Evolutionary conservation across 1,140 invertebrate species (phyloP).

Genomic region (Aphidius gifuensis): DNA sequence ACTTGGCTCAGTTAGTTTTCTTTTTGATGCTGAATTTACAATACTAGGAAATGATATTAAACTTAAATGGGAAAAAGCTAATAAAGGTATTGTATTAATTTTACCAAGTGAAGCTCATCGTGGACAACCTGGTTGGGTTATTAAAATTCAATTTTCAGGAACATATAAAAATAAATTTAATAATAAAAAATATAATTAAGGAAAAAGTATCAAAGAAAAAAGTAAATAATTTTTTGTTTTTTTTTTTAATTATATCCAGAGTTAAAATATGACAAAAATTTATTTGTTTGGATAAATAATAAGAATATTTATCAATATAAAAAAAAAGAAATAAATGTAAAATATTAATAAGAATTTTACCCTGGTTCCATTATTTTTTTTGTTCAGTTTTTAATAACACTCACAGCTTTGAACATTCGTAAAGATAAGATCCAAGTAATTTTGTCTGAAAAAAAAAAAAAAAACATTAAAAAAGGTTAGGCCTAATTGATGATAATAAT

Average conservation of each 20-base stretch:
- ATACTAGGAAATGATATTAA: conserved; percentile 26
- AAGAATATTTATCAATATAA: conserved; percentile 7
- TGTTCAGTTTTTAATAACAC: no score
- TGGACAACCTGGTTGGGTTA: conserved; percentile 48
- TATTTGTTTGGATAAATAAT: background rate
- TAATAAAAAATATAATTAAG: conserved; percentile 1
- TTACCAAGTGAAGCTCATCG: conserved; percentile 37
- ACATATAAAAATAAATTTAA: conserved; percentile 13
- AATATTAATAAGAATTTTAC: conserved; percentile 10
- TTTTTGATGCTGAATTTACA: conserved; percentile 22
- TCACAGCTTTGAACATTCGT: conserved; percentile 68
- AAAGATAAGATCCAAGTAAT: conserved; percentile 79
- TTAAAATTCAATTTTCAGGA: conserved; percentile 31
- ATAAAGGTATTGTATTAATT: conserved; percentile 21
- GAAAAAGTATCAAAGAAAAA: no score
- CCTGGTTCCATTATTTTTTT: conserved; percentile 1
- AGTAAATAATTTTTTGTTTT: conserved; percentile 7
- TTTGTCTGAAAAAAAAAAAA: conserved; percentile 72
- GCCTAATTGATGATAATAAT: conserved; percentile 6
- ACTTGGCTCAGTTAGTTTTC: conserved; percentile 44
- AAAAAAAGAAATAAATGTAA: conserved; percentile 17
- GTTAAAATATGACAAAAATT: no score
- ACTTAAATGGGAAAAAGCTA: background rate
- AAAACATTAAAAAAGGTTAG: conserved; percentile 33
- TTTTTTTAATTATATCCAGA: background rate